Evolutionary conservation across 2,113 vertebrate genomes (phyloP).

Genomic region (Azemiops feae): DNA sequence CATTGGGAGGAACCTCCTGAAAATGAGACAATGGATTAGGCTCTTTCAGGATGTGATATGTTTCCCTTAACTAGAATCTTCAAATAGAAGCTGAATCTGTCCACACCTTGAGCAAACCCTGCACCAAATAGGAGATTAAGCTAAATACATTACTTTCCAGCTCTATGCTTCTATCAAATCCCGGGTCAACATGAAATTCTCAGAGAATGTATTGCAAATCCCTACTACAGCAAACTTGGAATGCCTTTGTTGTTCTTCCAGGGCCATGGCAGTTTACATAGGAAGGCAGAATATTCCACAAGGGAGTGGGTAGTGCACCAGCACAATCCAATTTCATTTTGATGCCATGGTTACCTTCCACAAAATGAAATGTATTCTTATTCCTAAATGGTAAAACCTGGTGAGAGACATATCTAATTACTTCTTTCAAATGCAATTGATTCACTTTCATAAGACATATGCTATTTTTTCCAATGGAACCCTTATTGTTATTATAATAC

Average conservation of each 20-base stretch:
- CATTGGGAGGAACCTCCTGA: background rate
- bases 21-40: background rate
- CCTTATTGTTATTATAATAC: slow-evolving; percentile 65
- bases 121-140: background rate
- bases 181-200: background rate
- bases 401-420: slow-evolving; percentile 23
- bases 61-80: background rate
- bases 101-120: background rate
- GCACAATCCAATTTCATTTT: background rate
- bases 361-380: background rate
- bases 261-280: background rate
- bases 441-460: slow-evolving; percentile 33
- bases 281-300: background rate
- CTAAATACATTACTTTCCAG: background rate
- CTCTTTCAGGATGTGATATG: background rate
- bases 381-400: background rate
- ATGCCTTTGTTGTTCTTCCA: background rate
- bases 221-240: background rate
- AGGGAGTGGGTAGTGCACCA: background rate
- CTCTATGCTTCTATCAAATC: background rate
- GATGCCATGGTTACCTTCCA: background rate
- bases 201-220: background rate
- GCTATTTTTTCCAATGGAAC: slow-evolving; percentile 47
- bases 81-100: background rate
- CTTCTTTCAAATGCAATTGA: slow-evolving; percentile 17